Conservation (phyloP, 2,888 invertebrate species). For the Eupithecia subumbrata region DNA sequence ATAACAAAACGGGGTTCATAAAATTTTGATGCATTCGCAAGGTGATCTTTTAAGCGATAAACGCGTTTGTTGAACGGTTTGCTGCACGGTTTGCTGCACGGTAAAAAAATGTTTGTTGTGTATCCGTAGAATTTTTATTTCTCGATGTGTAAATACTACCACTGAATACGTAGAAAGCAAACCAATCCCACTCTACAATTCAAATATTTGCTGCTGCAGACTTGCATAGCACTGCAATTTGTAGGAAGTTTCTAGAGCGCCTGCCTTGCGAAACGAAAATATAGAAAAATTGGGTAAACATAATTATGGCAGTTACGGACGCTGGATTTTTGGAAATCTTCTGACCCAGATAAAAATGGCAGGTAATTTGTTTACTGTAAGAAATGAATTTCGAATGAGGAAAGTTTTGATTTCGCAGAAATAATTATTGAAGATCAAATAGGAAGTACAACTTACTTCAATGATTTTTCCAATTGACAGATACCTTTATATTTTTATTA, state of each 20-base stretch:
- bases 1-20: not conserved
- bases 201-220: conserved; percentile 78
- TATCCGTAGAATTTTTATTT: conserved; percentile 70
- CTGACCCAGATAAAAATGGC: conserved; percentile 12
- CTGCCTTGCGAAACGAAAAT: conserved; percentile 47
- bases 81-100: not conserved
- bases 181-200: conserved; percentile 81
- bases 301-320: conserved; percentile 45
- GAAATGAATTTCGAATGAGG: not conserved
- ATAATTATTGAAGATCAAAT: conserved; percentile 10
- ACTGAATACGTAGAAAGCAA: conserved; percentile 73
- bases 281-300: conserved; percentile 54
- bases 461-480: not conserved
- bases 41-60: not conserved
- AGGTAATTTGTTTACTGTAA: conserved; percentile 12
- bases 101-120: conserved; percentile 38
- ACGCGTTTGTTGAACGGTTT: no score
- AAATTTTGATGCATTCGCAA: conserved; percentile 43
- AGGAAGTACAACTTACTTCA: not conserved
- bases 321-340: conserved; percentile 15
- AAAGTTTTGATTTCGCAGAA: conserved; percentile 11
- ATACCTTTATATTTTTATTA: not conserved
- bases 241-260: conserved; percentile 56
- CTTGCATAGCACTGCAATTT: conserved; percentile 75
- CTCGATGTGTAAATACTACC: conserved; percentile 69